Percentiles rank a stretch among this genome's conserved stretches.
These are phyloP conservation scores for Remorina albescens DNA, from an alignment of 2,797 vertebrate genomes.

Conservation along the genomic window DNA sequence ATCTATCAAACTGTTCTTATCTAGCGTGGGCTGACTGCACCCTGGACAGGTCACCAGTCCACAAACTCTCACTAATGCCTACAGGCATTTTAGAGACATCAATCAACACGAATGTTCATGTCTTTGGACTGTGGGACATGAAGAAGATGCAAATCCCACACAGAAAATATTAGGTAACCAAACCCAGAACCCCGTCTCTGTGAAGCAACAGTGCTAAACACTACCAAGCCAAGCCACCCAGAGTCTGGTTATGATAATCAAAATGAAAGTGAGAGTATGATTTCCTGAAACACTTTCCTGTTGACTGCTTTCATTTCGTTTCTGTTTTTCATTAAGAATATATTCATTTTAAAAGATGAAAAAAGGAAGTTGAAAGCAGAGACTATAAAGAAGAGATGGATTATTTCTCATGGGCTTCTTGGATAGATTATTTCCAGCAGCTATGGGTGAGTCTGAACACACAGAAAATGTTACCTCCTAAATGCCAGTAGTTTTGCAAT, in stretches of 20 bases:
- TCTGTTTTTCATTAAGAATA: not conserved
- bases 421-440: slow-evolving; percentile 34
- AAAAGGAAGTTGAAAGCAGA: not conserved
- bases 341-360: not conserved
- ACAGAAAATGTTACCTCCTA: slow-evolving; percentile 2
- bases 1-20: too few species aligned
- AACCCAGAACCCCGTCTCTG: too few species aligned
- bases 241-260: not conserved
- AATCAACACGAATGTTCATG: too few species aligned
- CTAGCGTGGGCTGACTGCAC: too few species aligned
- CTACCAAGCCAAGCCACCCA: too few species aligned
- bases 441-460: slow-evolving; percentile 35
- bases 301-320: slow-evolving; percentile 2
- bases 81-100: too few species aligned
- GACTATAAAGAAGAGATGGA: slow-evolving; percentile 1
- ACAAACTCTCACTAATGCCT: too few species aligned
- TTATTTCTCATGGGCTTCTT: slow-evolving; percentile 23
- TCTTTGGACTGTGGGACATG: too few species aligned
- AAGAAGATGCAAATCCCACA: too few species aligned
- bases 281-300: not conserved
- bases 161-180: too few species aligned
- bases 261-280: slow-evolving; percentile 27
- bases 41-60: too few species aligned
- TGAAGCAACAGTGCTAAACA: too few species aligned
- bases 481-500: not conserved